Conservation (phyloP, 2,797 vertebrate genomes). For the Leptatherina wallacei region DNA sequence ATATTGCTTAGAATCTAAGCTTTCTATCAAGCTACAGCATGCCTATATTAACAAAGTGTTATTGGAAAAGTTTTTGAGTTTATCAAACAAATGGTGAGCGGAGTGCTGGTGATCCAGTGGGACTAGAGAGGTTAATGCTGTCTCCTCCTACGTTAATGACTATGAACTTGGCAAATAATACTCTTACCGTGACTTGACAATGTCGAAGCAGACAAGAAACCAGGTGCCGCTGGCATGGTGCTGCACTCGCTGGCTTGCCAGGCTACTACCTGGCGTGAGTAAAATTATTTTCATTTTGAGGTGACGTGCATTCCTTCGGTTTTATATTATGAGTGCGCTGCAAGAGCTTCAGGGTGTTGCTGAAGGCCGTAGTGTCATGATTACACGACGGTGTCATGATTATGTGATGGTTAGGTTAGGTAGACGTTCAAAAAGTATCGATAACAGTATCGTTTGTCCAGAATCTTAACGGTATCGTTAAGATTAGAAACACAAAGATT, state of each 20-base stretch:
- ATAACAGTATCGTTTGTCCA: neutral
- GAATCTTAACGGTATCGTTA: too few relatives aligned
- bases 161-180: neutral
- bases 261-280: too few relatives aligned
- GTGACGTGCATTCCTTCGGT: neutral
- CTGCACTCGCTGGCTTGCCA: neutral
- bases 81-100: too few relatives aligned
- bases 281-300: neutral
- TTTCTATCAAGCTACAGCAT: too few relatives aligned
- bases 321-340: neutral
- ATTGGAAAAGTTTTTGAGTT: too few relatives aligned
- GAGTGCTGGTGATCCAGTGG: too few relatives aligned
- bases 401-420: neutral
- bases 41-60: too few relatives aligned
- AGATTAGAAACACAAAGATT: too few relatives aligned
- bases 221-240: neutral
- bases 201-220: neutral
- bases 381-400: too few relatives aligned
- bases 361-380: too few relatives aligned
- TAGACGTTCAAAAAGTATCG: neutral
- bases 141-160: neutral
- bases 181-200: neutral
- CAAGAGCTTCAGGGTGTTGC: neutral
- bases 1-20: too few relatives aligned
- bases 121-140: neutral